Evolutionary conservation across 2,888 invertebrate genomes (phyloP).

Genomic region (Clunio marinus): DNA sequence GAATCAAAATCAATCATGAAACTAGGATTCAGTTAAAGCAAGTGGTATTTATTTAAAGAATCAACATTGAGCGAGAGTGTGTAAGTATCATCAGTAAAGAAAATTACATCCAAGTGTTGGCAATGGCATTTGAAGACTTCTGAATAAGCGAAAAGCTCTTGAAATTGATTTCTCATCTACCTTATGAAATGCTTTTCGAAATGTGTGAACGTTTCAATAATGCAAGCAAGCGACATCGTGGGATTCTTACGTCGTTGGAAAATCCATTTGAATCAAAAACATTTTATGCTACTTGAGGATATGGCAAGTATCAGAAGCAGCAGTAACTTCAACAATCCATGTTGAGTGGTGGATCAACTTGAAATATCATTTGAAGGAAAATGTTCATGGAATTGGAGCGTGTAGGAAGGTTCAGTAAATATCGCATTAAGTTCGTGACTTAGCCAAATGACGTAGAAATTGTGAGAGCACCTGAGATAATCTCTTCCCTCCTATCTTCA

Average conservation of each 20-base stretch:
- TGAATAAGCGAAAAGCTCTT: not conserved
- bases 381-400: too few species aligned
- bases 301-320: not conserved
- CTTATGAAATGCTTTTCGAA: too few species aligned
- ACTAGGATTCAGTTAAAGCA: too few species aligned
- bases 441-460: too few species aligned
- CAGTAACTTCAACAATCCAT: not conserved
- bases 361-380: not conserved
- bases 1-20: not conserved
- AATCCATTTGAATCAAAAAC: conserved; percentile 18
- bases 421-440: too few species aligned
- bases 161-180: not conserved
- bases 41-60: too few species aligned
- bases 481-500: not conserved
- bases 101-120: not conserved
- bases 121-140: not conserved
- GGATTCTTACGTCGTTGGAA: not conserved
- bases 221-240: too few species aligned
- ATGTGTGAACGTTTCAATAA: too few species aligned
- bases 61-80: too few species aligned
- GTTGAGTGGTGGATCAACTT: not conserved
- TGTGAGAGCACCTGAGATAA: too few species aligned
- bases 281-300: conserved; percentile 1
- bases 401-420: too few species aligned
- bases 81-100: too few species aligned